These are phyloP conservation scores for Byasa hedistus DNA, from an alignment of 2,888 invertebrate genomes.

Conservation along the genomic window DNA sequence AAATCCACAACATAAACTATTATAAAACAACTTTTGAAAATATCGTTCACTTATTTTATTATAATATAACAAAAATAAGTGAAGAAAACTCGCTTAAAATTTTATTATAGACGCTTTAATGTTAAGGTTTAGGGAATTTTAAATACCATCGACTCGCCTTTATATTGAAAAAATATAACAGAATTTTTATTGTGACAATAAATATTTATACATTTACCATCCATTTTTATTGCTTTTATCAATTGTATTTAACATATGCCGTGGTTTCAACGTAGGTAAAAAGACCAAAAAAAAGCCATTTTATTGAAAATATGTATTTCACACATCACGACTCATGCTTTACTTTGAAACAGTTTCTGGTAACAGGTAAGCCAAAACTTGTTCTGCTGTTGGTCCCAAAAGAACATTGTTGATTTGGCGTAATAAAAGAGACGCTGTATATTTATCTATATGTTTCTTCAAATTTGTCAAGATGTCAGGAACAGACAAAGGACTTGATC, in stretches of 20 bases:
- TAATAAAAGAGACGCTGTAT: constrained; percentile 2
- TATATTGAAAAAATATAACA: no score
- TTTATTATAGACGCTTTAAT: no score
- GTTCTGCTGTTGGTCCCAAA: constrained; percentile 4
- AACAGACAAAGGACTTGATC: neutral
- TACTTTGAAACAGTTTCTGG: neutral
- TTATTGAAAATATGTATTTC: neutral
- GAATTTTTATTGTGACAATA: no score
- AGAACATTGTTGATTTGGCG: constrained; percentile 10
- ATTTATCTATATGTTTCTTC: constrained; percentile 10
- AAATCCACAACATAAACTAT: no score
- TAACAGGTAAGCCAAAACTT: constrained; percentile 14
- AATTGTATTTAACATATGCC: neutral
- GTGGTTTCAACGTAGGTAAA: neutral
- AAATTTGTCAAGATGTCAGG: neutral
- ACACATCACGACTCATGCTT: neutral
- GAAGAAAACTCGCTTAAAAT: no score
- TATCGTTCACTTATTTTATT: no score
- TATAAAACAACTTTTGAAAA: no score
- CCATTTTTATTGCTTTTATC: neutral
- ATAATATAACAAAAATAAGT: no score
- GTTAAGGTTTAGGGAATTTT: no score
- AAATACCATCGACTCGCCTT: no score
- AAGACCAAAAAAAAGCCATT: neutral
- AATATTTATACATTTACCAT: no score